Evolutionary conservation across 2,888 invertebrate genomes (phyloP), one percentile per base, ranked within the genome.

Genomic region (Zaprionus obscuricornis): DNA sequence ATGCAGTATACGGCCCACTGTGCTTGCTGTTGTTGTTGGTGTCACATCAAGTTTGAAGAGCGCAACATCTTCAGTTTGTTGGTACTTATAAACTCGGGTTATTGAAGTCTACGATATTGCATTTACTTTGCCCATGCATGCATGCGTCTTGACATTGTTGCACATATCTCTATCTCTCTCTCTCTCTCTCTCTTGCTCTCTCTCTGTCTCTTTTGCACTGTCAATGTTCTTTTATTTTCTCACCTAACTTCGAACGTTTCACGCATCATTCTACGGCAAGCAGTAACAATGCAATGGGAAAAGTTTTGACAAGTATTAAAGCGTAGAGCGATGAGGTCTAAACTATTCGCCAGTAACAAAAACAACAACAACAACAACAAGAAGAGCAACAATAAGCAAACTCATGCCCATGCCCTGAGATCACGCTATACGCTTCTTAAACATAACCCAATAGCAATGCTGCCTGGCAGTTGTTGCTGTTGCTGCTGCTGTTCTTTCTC

Each of bases 31-130:
- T 46, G 60, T 26, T 40, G 26, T n/a, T 27, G 34, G 49, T 51
- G 20, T 37, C 24, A 50, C 14, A 22, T n/a, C 46, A 34, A 20
- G 22, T 11, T 16, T n/a, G n/a, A n/a, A n/a, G n/a, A n/a, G n/a
- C n/a, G 50, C 65, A 26, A 56, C 73, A 27, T 29, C 75, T 55
- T 52, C 63, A 57, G 78, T 57, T 55, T 58, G 26, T 5, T 52
- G 58, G 63, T 66, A 77, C 77, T 84, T 81, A 81, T 79, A 76
- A 77, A 83, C 84, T 77, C 57, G 54, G 63, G 64, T 66, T 79
- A 79, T 79, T 79, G 83, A 85, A 79, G 78, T 65, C 69, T 85
- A 29, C 79, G 58, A 78, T 85, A 85, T 79, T 85, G 83, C 82
- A 82, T 79, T 79, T 85, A 72, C 85, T 82, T 74, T 66, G 42